Evolutionary conservation across 2,888 invertebrate genomes (phyloP).

Genomic region (Nycteola revayana): DNA sequence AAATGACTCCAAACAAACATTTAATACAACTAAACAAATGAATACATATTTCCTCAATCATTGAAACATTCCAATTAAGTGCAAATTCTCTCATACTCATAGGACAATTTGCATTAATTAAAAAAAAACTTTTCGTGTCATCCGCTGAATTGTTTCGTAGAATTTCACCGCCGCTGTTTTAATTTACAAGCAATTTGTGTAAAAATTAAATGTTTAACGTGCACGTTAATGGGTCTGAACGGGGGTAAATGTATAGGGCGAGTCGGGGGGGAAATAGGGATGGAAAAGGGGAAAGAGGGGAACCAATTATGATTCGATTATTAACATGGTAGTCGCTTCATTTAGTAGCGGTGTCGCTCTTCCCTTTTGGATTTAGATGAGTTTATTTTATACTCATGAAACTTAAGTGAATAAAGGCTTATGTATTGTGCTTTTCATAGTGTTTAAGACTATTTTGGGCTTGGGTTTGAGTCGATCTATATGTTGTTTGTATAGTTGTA

Average conservation of each 20-base stretch:
- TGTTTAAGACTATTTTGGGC: too few species aligned
- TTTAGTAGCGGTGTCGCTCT: slow-evolving; percentile 14
- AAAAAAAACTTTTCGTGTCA: slow-evolving; percentile 28
- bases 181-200: slow-evolving; percentile 46
- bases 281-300: neutral
- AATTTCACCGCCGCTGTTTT: slow-evolving; percentile 27
- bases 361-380: too few species aligned
- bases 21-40: too few species aligned
- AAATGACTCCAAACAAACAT: too few species aligned
- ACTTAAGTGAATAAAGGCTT: too few species aligned
- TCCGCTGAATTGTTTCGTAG: slow-evolving; percentile 31
- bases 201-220: slow-evolving; percentile 42
- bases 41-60: too few species aligned
- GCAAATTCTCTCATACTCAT: slow-evolving; percentile 1
- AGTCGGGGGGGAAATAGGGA: neutral
- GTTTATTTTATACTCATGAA: too few species aligned
- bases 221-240: slow-evolving; percentile 22
- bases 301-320: slow-evolving; percentile 21
- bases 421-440: too few species aligned
- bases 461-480: too few species aligned
- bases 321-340: slow-evolving; percentile 19
- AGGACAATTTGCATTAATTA: slow-evolving; percentile 26
- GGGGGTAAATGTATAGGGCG: too few species aligned
- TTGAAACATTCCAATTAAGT: slow-evolving; percentile 15
- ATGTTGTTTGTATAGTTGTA: too few species aligned